Base-by-base conservation (phyloP, 2,888 invertebrate genomes). In the Bombyx huttoni region DNA sequence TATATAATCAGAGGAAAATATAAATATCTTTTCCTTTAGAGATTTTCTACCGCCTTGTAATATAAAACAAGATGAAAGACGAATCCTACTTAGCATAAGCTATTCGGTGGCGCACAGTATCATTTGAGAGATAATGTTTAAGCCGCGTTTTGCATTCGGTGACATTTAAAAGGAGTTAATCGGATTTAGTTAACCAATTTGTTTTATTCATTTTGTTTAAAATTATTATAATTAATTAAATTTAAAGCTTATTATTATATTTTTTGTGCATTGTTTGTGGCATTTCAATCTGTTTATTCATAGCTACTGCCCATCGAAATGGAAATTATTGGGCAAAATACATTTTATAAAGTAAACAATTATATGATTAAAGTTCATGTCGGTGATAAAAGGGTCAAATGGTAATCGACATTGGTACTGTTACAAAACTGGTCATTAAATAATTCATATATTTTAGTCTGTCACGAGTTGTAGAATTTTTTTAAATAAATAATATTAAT, bases 21-120 rank as follows among this genome's bases (percentile, higher is more conserved):
- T 66, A 63, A 40, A 64, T 59, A 61, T 57, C 57, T 54, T 62
- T 56, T 60, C 58, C 54, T 55, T 58, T 57, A 69, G 61, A 62
- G 62, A 55, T 61, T 65, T 61, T 62, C 59, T 60, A 60, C 60
- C 67, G 56, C 67, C 65, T 70, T 74, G 65, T 76, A 71, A 77
- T 80, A 73, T 68, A 64, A 70, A 72, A 68, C 65, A 67, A 77
- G 68, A 78, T 77, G 73, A 78, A 75, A 75, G 69, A 62, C 67
- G 64, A 70, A 72, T 73, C 71, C 72, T 71, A 65, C 67, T 80
- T 78, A 73, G 67, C 77, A 76, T 78, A 78, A 78, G 71, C 73
- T 73, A 58, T 60, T 60, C 59, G 60, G 56, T 53, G 63, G 58
- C 64, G 63, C 51, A 61, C 67, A 70, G 70, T 68, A 65, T 69